A percentile compares a stretch with the other conserved stretches of the same genome.
Conservation (phyloP, 2,113 vertebrate species). For the Chlorocebus sabaeus region DNA sequence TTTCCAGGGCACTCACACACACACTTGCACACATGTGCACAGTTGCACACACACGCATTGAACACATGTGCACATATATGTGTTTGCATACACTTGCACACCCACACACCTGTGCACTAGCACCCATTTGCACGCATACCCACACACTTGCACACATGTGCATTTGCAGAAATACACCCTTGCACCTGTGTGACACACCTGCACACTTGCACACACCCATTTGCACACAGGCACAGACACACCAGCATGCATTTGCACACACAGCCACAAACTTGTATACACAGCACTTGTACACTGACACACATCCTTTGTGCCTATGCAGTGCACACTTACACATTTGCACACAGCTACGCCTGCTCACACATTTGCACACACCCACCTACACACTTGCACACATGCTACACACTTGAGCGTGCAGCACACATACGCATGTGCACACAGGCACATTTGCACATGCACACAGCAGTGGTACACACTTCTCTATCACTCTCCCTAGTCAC, state of each 20-base stretch:
- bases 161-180: neutral
- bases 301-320: neutral
- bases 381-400: neutral
- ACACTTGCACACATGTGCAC: too few species aligned
- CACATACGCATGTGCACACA: neutral
- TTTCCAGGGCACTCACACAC: neutral
- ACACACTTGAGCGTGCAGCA: too few species aligned
- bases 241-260: neutral
- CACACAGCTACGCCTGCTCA: neutral
- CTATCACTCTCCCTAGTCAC: fast-evolving
- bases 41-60: neutral
- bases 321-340: too few species aligned
- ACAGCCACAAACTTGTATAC: too few species aligned
- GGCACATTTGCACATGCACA: too few species aligned
- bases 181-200: neutral
- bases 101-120: too few species aligned
- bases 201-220: neutral
- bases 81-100: too few species aligned
- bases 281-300: too few species aligned
- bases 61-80: neutral
- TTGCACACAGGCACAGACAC: neutral
- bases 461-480: neutral
- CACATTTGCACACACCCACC: neutral
- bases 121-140: neutral
- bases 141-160: neutral